A percentile compares a stretch with the other conserved stretches of the same genome.
Conservation (phyloP, 2,888 invertebrate genomes). For the Lydus trimaculatus region DNA sequence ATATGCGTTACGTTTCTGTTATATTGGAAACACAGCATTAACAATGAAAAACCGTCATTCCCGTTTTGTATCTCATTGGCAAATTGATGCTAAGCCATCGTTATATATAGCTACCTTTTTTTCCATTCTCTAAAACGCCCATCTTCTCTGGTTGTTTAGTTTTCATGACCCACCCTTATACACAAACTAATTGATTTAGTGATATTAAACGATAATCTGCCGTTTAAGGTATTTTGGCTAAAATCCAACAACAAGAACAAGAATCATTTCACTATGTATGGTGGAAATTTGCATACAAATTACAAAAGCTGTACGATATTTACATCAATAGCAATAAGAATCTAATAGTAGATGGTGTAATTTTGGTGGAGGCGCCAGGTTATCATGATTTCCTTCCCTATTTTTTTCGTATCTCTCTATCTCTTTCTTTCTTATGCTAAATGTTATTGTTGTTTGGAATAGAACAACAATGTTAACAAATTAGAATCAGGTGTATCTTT, state of each 20-base stretch:
- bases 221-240: not conserved
- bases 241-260: not conserved
- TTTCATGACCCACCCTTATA: too few species aligned
- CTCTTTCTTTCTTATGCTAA: too few species aligned
- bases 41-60: too few species aligned
- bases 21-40: too few species aligned
- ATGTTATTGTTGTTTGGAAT: not conserved
- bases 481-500: not conserved
- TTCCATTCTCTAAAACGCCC: too few species aligned
- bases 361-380: conserved; percentile 2
- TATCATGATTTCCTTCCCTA: not conserved
- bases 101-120: too few species aligned
- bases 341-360: not conserved
- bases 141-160: too few species aligned
- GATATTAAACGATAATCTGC: not conserved
- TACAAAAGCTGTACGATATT: not conserved
- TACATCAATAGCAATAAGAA: not conserved
- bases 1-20: too few species aligned
- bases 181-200: not conserved
- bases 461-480: not conserved
- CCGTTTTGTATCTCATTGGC: too few species aligned
- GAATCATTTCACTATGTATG: not conserved
- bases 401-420: not conserved
- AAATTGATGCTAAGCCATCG: too few species aligned
- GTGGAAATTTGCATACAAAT: not conserved